Evolutionary conservation across 64 coral and sea anemone species (phyloP).

Genomic region (Montipora sp.): DNA sequence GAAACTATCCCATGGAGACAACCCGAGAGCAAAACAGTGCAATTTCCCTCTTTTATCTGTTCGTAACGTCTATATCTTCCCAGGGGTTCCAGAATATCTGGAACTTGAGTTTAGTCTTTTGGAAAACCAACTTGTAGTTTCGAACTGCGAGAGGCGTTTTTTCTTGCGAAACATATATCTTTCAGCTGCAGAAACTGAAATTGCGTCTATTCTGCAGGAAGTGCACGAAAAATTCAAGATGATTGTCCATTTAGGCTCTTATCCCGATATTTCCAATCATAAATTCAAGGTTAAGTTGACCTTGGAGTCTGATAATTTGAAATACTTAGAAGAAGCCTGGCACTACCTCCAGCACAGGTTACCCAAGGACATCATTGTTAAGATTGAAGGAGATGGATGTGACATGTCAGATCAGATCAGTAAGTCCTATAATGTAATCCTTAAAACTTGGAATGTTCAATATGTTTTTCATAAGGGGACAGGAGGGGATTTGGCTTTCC

Average conservation of each 20-base stretch:
- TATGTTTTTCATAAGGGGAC: too few relatives aligned
- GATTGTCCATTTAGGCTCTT: constrained; percentile 87
- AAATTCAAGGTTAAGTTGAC: constrained; percentile 81
- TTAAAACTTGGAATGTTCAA: too few relatives aligned
- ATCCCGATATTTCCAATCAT: constrained; percentile 78
- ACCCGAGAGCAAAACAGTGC: constrained; percentile 36
- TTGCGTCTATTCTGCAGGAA: constrained; percentile 81
- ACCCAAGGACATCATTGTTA: constrained; percentile 69
- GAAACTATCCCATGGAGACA: constrained; percentile 63
- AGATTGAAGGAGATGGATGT: constrained; percentile 42
- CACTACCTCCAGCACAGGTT: constrained; percentile 67
- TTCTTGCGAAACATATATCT: constrained; percentile 78
- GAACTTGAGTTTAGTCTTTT: constrained; percentile 64
- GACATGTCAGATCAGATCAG: constrained; percentile 23
- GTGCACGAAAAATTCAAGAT: constrained; percentile 81
- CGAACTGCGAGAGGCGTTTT: constrained; percentile 58
- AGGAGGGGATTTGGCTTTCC: too few relatives aligned
- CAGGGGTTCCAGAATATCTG: constrained; percentile 82
- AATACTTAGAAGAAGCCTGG: constrained; percentile 75
- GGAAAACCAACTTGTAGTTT: constrained; percentile 53
- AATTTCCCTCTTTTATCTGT: constrained; percentile 88
- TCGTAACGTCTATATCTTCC: constrained; percentile 90
- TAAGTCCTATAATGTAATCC: constrained; percentile 4
- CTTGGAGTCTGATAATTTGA: constrained; percentile 74
- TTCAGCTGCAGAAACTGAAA: constrained; percentile 68